phyloP scores from a whole-genome alignment of 2,113 vertebrate species.

The Centrocercus urophasianus region DNA sequence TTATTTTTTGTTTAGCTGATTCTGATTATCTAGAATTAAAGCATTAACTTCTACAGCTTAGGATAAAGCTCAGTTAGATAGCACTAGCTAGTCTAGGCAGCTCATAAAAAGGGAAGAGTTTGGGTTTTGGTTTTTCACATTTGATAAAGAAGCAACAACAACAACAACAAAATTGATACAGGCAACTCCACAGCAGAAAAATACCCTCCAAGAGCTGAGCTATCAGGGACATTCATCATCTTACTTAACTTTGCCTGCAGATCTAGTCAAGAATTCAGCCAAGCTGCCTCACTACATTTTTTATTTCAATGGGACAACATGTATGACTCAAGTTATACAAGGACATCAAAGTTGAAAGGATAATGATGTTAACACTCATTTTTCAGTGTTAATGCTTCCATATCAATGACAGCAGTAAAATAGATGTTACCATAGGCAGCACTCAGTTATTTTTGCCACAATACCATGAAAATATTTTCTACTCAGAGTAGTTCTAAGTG shows the following conservation, averaged over 20 bases:
- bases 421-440: constrained; percentile 3
- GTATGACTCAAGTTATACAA: not conserved
- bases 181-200: not conserved
- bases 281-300: not conserved
- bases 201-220: not conserved
- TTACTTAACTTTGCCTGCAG: not conserved
- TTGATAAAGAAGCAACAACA: not conserved
- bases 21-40: not conserved
- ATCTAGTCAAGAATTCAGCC: not conserved
- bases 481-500: not conserved
- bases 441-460: not conserved
- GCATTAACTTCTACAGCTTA: not conserved
- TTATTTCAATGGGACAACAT: not conserved
- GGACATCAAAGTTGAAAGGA: constrained; percentile 22
- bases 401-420: not conserved
- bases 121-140: not conserved
- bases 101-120: not conserved
- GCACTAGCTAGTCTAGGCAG: not conserved
- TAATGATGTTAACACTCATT: not conserved
- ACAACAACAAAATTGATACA: not conserved
- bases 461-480: not conserved
- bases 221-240: not conserved
- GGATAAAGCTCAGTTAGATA: not conserved
- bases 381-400: not conserved
- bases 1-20: not conserved